These are phyloP conservation scores for Metallyticus violacea DNA, from an alignment of 2,888 invertebrate species.

Conservation along the genomic window DNA sequence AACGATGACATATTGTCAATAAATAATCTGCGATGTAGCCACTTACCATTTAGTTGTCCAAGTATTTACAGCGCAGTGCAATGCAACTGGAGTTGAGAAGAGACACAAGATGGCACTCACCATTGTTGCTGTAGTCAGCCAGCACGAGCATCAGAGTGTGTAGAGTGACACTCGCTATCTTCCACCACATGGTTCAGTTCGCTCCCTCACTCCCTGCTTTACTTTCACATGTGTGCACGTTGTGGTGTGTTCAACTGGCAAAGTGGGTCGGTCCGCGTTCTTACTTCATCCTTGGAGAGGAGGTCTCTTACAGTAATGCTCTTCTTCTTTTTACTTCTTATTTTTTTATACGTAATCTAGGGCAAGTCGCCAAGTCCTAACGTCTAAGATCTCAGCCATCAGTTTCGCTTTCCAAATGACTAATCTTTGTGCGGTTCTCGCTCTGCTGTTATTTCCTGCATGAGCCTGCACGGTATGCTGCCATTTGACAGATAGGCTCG, in stretches of 20 bases:
- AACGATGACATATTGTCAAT: too few relatives aligned
- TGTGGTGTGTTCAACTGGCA: background rate
- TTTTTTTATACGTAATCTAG: background rate
- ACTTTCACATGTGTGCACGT: background rate
- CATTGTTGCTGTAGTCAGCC: background rate
- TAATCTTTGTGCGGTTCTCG: background rate
- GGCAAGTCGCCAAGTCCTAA: background rate
- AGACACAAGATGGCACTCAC: background rate
- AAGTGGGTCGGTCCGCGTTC: slow-evolving; percentile 3
- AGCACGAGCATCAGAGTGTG: background rate
- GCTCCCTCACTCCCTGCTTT: background rate
- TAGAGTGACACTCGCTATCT: background rate
- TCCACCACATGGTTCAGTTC: background rate
- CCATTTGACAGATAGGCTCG: background rate
- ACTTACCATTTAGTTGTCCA: too few relatives aligned
- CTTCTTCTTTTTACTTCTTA: background rate
- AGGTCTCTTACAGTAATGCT: background rate
- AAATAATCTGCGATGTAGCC: too few relatives aligned
- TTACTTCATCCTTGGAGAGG: slow-evolving; percentile 13
- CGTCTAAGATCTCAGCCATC: background rate
- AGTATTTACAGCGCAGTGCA: too few relatives aligned
- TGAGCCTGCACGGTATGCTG: background rate
- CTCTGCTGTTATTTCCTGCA: background rate
- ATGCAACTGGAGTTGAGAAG: too few relatives aligned
- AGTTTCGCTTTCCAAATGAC: background rate